Base-by-base conservation (phyloP, 2,113 vertebrate species). In the Phylloscopus trochilus region DNA sequence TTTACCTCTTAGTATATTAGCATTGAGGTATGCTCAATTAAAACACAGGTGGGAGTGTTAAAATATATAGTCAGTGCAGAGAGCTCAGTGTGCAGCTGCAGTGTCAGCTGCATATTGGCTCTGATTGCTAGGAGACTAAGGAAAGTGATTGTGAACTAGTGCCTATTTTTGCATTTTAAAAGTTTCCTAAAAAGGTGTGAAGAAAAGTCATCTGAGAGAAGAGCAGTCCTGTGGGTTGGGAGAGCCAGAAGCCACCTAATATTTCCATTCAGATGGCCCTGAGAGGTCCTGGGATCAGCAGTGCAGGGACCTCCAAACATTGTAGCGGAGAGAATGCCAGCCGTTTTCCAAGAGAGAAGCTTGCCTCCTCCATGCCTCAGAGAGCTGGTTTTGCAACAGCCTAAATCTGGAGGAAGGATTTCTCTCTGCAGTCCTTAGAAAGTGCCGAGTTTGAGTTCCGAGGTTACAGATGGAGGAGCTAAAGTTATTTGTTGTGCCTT, bases 361-460 rank as follows among this genome's bases (percentile, higher is more conserved):
- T 51, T 3, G 6, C 30, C 3, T 75, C n/a, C 13, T 82, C 87
- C 69, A 39, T 33, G 46, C 16, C 9, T 28, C 35, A 17, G 0
- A 2, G 24, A 68, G 2, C 33, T 67, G 46, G 52, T 75, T 60
- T 75, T 75, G 69, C 60, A 60, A 28, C 39, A 60, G 33, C 13
- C 24, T 60, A n/a, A 60, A 17, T 52, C 46, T 82, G 53, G 46
- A 75, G 33, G 3, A 11, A 46, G 20, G 24, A 47, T 68, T 68
- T 68, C 24, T 53, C n/a, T 68, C 39, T 55, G 10, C 24, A 31
- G 30, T n/a, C 47, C 21, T 76, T 49, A 77, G 8, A 49, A 55
- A 14, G 15, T 56, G 41, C 12, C 12, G 2, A 4, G 31, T 55
- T 76, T 41, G 69, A 47, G 39, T 62, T 53, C 43, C 0, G 0